Conservation (phyloP, 2,797 vertebrate species). For the Sphaeramia orbicularis region DNA sequence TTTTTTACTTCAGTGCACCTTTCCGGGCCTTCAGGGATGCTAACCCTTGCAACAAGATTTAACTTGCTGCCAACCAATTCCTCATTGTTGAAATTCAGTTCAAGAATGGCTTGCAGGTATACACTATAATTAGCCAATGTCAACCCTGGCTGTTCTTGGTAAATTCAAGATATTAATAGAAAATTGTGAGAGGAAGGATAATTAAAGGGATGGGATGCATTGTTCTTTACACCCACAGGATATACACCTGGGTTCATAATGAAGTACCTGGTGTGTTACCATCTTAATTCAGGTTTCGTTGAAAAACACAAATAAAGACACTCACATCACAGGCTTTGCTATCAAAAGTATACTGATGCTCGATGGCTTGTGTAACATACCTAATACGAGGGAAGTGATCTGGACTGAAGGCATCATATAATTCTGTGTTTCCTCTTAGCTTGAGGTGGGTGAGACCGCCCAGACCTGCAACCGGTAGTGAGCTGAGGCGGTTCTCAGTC, state of each 20-base stretch:
- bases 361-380: constrained; percentile 74
- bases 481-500: constrained; percentile 88
- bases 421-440: constrained; percentile 90
- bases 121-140: constrained; percentile 49
- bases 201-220: constrained; percentile 47
- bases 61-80: constrained; percentile 62
- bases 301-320: constrained; percentile 7
- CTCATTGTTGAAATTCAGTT: constrained; percentile 42
- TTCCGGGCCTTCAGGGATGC: constrained; percentile 46
- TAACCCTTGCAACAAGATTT: constrained; percentile 51
- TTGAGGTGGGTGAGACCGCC: constrained; percentile 92
- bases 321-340: not conserved
- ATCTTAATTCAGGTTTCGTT: constrained; percentile 17
- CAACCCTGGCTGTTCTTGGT: constrained; percentile 36
- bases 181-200: constrained; percentile 40
- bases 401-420: constrained; percentile 90
- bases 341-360: not conserved
- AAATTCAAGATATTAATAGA: constrained; percentile 51
- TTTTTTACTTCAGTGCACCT: constrained; percentile 37
- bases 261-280: constrained; percentile 7
- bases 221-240: constrained; percentile 52
- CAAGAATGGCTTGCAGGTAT: constrained; percentile 51
- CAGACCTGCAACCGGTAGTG: constrained; percentile 89
- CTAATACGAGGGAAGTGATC: constrained; percentile 94
- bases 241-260: constrained; percentile 49